Percentiles rank a stretch among this genome's conserved stretches.
phyloP scores from a whole-genome alignment of 1,140 invertebrate genomes.

The Goniozus legneri region DNA sequence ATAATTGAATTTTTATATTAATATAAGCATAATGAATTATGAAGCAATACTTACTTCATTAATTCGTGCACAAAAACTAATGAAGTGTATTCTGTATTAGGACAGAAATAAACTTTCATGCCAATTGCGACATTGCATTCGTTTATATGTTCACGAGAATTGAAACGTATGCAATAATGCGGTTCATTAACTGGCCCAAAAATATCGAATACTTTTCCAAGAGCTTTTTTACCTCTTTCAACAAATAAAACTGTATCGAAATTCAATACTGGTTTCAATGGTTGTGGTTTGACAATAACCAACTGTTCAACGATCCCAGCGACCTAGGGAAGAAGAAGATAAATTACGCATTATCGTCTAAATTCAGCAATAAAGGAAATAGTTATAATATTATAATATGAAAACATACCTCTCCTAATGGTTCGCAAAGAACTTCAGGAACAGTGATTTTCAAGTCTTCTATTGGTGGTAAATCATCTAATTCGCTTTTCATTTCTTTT shows the following conservation, averaged over 20 bases:
- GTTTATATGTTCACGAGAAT: slow-evolving; percentile 69
- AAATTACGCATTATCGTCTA: slow-evolving; percentile 7
- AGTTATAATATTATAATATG: slow-evolving; percentile 4
- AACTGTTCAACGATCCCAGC: slow-evolving; percentile 46
- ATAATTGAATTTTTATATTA: slow-evolving; percentile 4
- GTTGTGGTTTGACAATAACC: slow-evolving; percentile 42
- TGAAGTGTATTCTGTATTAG: slow-evolving; percentile 68
- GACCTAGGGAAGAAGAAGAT: slow-evolving; percentile 31
- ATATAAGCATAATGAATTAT: neutral
- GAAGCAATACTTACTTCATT: slow-evolving; percentile 57
- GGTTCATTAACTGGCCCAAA: slow-evolving; percentile 78
- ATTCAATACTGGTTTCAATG: slow-evolving; percentile 71
- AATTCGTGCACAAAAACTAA: slow-evolving; percentile 73
- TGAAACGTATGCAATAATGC: slow-evolving; percentile 79
- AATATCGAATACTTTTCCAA: slow-evolving; percentile 86
- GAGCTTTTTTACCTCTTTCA: slow-evolving; percentile 65
- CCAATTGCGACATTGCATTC: slow-evolving; percentile 63
- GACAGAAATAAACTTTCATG: slow-evolving; percentile 76
- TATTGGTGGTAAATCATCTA: slow-evolving; percentile 77
- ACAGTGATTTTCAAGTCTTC: slow-evolving; percentile 79
- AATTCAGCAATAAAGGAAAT: neutral
- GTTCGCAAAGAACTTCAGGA: slow-evolving; percentile 68
- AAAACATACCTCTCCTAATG: slow-evolving; percentile 65
- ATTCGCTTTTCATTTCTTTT: too few species aligned
- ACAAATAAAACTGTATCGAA: slow-evolving; percentile 81